Percentiles rank a stretch among this genome's conserved stretches.
Conservation (phyloP, 2,113 vertebrate species). For the Neotoma lepida region DNA sequence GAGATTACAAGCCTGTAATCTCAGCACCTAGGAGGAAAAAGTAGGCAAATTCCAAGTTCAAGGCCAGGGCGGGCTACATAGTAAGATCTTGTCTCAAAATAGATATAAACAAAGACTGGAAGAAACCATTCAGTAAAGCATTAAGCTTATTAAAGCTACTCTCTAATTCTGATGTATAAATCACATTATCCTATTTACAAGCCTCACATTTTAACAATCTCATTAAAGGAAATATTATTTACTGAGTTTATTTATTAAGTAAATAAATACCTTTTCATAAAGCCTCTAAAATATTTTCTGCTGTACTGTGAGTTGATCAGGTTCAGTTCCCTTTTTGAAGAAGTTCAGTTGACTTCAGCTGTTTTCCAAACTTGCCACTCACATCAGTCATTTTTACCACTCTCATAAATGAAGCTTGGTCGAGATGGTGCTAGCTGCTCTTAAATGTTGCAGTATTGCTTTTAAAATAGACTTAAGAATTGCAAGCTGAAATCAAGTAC, state of each 20-base stretch:
- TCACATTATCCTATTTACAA: slow-evolving; percentile 54
- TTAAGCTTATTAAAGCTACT: background rate
- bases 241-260: slow-evolving; percentile 4
- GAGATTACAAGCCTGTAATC: too few species aligned
- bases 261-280: slow-evolving; percentile 30
- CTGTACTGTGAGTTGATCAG: background rate
- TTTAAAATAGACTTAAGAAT: background rate
- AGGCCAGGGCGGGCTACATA: background rate
- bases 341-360: slow-evolving; percentile 12
- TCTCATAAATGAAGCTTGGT: background rate
- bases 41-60: background rate
- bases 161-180: slow-evolving; percentile 17
- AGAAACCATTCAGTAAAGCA: background rate
- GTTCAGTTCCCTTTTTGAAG: slow-evolving; percentile 19
- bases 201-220: slow-evolving; percentile 28
- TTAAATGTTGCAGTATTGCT: background rate
- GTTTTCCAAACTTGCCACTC: background rate
- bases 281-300: slow-evolving; percentile 28
- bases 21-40: background rate
- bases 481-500: background rate
- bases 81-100: background rate
- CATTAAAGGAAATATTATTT: slow-evolving; percentile 33
- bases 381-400: background rate
- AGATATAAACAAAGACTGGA: background rate
- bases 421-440: background rate